phyloP scores from a whole-genome alignment of 1,140 invertebrate genomes.

The Delia radicum region DNA sequence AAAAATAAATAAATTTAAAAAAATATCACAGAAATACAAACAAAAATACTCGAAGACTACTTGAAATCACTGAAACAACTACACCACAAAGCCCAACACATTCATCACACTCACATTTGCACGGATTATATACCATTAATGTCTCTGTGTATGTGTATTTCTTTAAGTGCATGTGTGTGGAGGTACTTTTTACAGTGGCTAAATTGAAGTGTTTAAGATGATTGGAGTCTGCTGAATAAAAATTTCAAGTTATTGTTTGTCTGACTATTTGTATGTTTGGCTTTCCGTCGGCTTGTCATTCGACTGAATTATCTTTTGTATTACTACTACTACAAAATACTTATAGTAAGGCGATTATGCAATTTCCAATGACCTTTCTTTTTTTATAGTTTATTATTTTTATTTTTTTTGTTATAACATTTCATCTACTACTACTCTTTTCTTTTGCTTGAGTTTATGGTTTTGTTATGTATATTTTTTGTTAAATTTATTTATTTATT shows the following conservation, averaged over 20 bases:
- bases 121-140: not conserved
- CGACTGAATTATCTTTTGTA: too few relatives aligned
- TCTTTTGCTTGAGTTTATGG: not conserved
- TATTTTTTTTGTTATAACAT: not conserved
- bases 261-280: too few relatives aligned
- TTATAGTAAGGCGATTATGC: slow-evolving; percentile 6
- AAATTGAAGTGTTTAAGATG: not conserved
- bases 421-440: not conserved
- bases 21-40: not conserved
- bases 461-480: not conserved
- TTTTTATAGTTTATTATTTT: not conserved
- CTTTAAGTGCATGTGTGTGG: not conserved
- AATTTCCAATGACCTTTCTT: slow-evolving; percentile 23
- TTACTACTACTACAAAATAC: too few relatives aligned
- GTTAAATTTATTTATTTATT: slow-evolving; percentile 3
- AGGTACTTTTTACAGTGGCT: not conserved
- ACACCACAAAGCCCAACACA: too few relatives aligned
- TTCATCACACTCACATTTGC: not conserved
- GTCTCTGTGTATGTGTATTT: not conserved
- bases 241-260: too few relatives aligned
- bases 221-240: not conserved
- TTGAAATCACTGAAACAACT: too few relatives aligned
- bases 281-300: too few relatives aligned
- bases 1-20: not conserved
- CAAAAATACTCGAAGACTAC: not conserved